Percentiles rank a stretch among this genome's conserved stretches.
Conservation (phyloP, 2,113 vertebrate species). For the Hippocampus guttulatus region DNA sequence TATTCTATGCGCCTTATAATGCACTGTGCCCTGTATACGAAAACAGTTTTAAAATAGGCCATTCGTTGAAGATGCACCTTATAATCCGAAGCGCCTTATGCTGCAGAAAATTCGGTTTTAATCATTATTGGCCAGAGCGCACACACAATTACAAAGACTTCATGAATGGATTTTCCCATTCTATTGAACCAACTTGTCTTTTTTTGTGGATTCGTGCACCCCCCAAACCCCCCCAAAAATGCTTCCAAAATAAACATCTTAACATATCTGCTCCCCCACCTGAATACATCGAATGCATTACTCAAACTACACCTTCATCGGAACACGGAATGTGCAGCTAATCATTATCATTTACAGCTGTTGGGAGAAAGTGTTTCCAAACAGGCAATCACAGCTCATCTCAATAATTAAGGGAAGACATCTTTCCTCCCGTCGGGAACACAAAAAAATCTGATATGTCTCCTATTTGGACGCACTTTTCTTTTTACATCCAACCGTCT, state of each 20-base stretch:
- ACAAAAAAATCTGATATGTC: constrained; percentile 60
- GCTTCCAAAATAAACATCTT: neutral
- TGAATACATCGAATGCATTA: neutral
- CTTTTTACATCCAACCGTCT: constrained; percentile 17
- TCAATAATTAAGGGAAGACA: constrained; percentile 73
- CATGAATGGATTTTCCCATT: neutral
- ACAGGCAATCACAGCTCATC: constrained; percentile 77
- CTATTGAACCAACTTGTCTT: neutral
- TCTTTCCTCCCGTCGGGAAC: constrained; percentile 57
- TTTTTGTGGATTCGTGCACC: neutral
- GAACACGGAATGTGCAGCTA: constrained; percentile 64
- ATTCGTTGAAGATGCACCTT: too few species aligned
- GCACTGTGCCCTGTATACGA: too few species aligned
- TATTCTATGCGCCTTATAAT: too few species aligned
- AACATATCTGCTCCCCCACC: constrained; percentile 18
- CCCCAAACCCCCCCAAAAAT: too few species aligned
- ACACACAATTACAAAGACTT: neutral
- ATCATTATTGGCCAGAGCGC: neutral
- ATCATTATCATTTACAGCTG: constrained; percentile 75
- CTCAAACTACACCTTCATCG: constrained; percentile 18
- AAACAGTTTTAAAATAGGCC: too few species aligned
- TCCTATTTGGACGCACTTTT: constrained; percentile 29
- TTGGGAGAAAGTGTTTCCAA: constrained; percentile 77
- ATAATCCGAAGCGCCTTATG: too few species aligned
- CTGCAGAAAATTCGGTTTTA: too few species aligned